Percentiles rank a stretch among this genome's conserved stretches.
These are phyloP conservation scores for Protonemura montana DNA, from an alignment of 2,888 invertebrate species.

Conservation along the genomic window DNA sequence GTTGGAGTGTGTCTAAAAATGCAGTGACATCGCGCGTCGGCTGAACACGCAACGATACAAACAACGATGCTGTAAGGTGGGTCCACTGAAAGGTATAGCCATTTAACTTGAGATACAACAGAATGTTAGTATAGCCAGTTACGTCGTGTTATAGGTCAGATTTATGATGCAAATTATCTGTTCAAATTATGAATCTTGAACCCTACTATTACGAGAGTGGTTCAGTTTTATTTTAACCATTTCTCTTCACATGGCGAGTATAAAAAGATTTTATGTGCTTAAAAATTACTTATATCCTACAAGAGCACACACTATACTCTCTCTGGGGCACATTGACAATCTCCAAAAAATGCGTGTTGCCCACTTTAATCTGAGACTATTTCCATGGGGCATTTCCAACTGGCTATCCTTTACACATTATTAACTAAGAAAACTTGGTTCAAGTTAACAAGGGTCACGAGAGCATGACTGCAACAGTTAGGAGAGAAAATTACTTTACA, in stretches of 20 bases:
- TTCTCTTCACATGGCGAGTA: background rate
- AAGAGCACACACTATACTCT: too few relatives aligned
- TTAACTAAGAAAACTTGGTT: background rate
- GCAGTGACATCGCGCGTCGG: background rate
- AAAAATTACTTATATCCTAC: too few relatives aligned
- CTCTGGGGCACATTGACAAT: background rate
- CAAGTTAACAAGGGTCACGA: background rate
- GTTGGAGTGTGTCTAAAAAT: background rate
- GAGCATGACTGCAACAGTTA: background rate
- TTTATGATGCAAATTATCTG: conserved; percentile 3
- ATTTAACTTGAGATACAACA: background rate
- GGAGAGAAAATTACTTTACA: background rate
- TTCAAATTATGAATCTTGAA: conserved; percentile 7
- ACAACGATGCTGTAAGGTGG: background rate
- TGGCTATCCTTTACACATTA: background rate
- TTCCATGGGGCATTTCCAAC: background rate
- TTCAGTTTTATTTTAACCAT: background rate
- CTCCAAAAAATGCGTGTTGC: background rate
- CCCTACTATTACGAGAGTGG: background rate
- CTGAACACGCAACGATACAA: background rate
- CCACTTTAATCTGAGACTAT: background rate
- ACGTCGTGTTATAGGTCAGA: background rate
- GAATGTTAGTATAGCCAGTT: background rate
- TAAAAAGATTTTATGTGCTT: background rate
- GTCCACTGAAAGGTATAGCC: background rate